Evolutionary conservation across 2,797 vertebrate species (phyloP).

Genomic region (Diplodus puntazzo): DNA sequence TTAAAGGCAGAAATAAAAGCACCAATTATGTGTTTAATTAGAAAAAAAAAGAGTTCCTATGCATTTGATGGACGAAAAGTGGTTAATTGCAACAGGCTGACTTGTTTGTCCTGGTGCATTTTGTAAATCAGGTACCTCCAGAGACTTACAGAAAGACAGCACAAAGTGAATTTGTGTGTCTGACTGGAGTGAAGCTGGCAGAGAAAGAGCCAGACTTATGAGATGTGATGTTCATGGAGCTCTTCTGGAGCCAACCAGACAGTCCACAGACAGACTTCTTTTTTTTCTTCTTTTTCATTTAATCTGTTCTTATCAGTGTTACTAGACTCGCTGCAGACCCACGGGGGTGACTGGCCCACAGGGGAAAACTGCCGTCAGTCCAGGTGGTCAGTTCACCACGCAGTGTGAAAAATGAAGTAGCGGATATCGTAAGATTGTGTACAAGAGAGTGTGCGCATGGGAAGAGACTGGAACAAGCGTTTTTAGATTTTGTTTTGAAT

Average conservation of each 20-base stretch:
- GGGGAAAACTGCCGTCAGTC: constrained; percentile 33
- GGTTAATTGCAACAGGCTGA: no score
- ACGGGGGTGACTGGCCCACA: constrained; percentile 16
- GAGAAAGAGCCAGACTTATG: neutral
- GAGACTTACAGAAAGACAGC: neutral
- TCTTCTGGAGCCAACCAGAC: constrained; percentile 22
- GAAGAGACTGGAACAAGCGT: neutral
- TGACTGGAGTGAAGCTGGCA: constrained; percentile 5
- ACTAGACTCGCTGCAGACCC: constrained; percentile 16
- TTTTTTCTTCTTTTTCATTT: neutral
- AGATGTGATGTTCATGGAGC: constrained; percentile 6
- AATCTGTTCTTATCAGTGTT: constrained; percentile 44
- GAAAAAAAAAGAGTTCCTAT: no score
- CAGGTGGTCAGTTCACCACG: constrained; percentile 37
- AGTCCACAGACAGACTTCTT: constrained; percentile 6
- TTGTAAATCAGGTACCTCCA: neutral
- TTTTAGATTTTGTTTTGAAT: neutral
- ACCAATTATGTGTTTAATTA: no score
- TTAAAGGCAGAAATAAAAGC: no score
- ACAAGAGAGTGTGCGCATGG: neutral
- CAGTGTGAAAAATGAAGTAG: constrained; percentile 17
- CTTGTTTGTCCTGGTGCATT: neutral
- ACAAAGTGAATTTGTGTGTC: neutral
- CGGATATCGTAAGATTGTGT: constrained; percentile 11
- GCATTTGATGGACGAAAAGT: no score